Evolutionary conservation across 2,888 invertebrate genomes (phyloP).

Genomic region (Tiliacea aurago): DNA sequence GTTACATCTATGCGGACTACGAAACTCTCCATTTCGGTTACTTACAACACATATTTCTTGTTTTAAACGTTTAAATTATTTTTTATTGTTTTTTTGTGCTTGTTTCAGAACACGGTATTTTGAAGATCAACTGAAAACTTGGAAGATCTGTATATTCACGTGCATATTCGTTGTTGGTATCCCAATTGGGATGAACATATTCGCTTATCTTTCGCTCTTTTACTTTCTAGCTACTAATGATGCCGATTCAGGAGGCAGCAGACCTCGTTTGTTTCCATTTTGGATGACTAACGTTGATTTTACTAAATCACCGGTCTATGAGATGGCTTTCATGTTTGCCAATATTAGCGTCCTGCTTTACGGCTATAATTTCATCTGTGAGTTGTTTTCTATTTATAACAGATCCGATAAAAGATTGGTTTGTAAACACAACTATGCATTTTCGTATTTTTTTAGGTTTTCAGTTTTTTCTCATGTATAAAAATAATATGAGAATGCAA

Average conservation of each 20-base stretch:
- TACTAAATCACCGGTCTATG: constrained; percentile 73
- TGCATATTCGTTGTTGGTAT: constrained; percentile 65
- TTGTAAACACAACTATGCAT: no score
- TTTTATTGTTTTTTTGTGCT: no score
- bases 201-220: constrained; percentile 62
- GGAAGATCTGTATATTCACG: constrained; percentile 71
- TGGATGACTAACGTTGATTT: constrained; percentile 75
- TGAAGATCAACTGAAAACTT: constrained; percentile 73
- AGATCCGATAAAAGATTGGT: background rate
- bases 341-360: constrained; percentile 67
- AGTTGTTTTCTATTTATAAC: constrained; percentile 61
- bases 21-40: background rate
- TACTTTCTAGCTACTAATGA: constrained; percentile 66
- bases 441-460: no score
- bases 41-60: background rate
- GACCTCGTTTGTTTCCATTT: constrained; percentile 77
- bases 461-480: no score
- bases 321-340: constrained; percentile 72
- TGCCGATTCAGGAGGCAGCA: constrained; percentile 61
- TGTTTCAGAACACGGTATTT: constrained; percentile 74
- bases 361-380: constrained; percentile 74
- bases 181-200: constrained; percentile 63
- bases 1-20: background rate
- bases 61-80: background rate
- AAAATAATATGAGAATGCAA: no score